These are phyloP conservation scores for Osmerus eperlanus DNA, from an alignment of 2,113 vertebrate species.

Conservation along the genomic window DNA sequence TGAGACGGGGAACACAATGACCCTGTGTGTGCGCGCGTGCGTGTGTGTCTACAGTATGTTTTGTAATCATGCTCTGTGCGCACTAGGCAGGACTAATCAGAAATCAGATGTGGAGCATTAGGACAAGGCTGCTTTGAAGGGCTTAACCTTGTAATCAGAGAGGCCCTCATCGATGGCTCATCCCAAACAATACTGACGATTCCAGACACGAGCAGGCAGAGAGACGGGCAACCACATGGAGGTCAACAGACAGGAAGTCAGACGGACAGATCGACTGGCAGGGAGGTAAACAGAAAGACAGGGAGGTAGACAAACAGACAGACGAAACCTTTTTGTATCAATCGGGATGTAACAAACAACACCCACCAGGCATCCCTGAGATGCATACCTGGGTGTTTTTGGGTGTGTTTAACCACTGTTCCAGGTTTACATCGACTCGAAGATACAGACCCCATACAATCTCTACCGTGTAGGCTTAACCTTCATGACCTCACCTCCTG, in stretches of 20 bases:
- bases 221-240: no score
- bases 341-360: not conserved
- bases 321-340: not conserved
- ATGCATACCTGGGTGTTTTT: no score
- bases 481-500: not conserved
- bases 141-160: constrained; percentile 42
- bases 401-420: not conserved
- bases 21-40: not conserved
- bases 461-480: not conserved
- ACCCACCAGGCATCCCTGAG: no score
- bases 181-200: not conserved
- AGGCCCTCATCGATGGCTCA: constrained; percentile 35
- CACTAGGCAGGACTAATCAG: constrained; percentile 28
- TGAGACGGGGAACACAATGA: not conserved
- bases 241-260: not conserved
- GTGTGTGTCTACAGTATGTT: constrained; percentile 9
- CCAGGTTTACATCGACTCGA: not conserved
- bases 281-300: constrained; percentile 7
- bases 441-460: not conserved
- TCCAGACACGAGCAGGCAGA: constrained; percentile 5
- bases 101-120: constrained; percentile 16
- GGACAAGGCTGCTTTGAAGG: constrained; percentile 10
- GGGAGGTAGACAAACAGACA: not conserved
- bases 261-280: not conserved
- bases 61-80: constrained; percentile 34